Base-by-base conservation (phyloP, 2,113 vertebrate genomes). In the Buteo buteo region DNA sequence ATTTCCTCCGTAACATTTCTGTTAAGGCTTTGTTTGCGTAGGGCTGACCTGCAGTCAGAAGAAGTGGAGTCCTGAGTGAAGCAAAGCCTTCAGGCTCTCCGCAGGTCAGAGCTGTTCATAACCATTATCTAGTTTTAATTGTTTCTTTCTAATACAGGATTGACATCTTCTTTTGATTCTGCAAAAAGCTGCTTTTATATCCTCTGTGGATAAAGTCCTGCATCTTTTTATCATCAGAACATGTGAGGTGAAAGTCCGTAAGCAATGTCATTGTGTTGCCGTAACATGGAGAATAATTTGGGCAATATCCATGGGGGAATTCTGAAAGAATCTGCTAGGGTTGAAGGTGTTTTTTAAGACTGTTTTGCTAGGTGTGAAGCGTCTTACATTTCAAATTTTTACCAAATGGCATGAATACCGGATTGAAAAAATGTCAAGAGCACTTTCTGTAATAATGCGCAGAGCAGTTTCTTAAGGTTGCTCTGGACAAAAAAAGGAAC, bases 1-100 rank as follows among this genome's bases (percentile, higher is more conserved):
- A 99, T 99, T 99, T 99, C 99, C 99, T 98, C 98, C 36, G 98
- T 99, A 99, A 99, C 99, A 98, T 99, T 99, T 99, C 98, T 99
- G 99, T 99, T 99, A 99, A 96, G 98, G 98, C 98, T 98, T 98
- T 98, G 96, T 98, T 98, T 98, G 96, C 81, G 95, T 98, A 95
- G 96, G 86, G 97, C 97, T 97, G 97, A 95, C 97, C 97, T 85
- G 61, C 97, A 93, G 87, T 97, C 93, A 85, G 73, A 57, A 81
- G 96, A 97, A 97, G 97, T 95, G 91, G 93, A 95, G 96, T 97
- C 76, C 73, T 85, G 94, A 94, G 92, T 93, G 93, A 95, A 97
- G 97, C 95, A 70, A 95, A 96, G 86, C 92, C 93, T 97, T 65
- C 65, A 87, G 91, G 95, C 90, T 98, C 97, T 93, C 90, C 74